Evolutionary conservation across 1,140 invertebrate genomes (phyloP), one percentile per base, ranked within the genome.

Genomic region (Diprion similis): DNA sequence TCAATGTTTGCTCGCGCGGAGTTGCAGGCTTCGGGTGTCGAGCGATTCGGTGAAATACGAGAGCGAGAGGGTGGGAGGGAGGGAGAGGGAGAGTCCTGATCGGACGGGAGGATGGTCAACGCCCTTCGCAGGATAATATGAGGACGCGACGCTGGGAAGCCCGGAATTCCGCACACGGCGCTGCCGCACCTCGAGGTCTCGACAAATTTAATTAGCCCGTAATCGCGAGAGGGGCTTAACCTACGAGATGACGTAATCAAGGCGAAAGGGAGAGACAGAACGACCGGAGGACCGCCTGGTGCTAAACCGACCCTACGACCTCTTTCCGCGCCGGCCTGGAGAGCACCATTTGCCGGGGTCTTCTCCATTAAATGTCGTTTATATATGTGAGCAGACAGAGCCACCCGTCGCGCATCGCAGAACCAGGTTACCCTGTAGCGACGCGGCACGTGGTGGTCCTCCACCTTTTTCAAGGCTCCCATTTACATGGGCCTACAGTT

Each of bases 1-100:
- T 81, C 81, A 83, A 82, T 80, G 77, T 83, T 83, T 77, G 78
- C 80, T 78, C 51, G 68, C 75, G 78, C 79, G 80, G 78, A 75
- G 75, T 79, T 76, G 81, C 79, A 78, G 79, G 81, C 75, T 71
- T 48, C 45, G 24, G 15, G 59, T 15, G 18, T n/a, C 59, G 59
- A 65, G 59, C 15, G 59, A 18, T n/a, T 65, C 24, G 24, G 6
- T 37, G 24, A 37, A 37, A 37, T 37, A 37, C 24, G 24, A 6
- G 24, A 37, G 47, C 47, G 47, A 68, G 45, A 24, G 67, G 10
- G 45, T 46, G 24, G 18, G 10, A 46, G 15, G 68, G 45, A 69
- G 45, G 68, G 45, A 69, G 45, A 46, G 17, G 68, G 45, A 8
- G 7, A 69, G 37, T 46, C 15, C 37, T 17, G 8, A 37, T 10